Evolutionary conservation across 2,113 vertebrate species (phyloP).

Genomic region (Coturnix japonica): DNA sequence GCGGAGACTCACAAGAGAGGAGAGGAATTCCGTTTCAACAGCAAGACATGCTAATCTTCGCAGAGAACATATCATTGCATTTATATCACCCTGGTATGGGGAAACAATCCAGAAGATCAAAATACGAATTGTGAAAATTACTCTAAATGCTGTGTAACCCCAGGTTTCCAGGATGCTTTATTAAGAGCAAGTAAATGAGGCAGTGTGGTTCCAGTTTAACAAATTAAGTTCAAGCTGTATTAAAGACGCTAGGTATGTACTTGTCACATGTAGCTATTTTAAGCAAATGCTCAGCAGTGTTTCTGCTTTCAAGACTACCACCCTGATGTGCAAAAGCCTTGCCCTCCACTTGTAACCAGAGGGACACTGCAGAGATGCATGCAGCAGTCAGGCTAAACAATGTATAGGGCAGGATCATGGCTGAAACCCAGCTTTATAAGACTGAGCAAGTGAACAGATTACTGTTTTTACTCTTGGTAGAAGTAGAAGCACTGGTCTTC

Average conservation of each 20-base stretch:
- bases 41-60: constrained; percentile 27
- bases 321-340: not conserved
- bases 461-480: constrained; percentile 21
- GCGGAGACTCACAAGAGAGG: constrained; percentile 21
- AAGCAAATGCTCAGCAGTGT: not conserved
- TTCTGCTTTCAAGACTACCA: not conserved
- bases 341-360: not conserved
- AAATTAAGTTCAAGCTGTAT: not conserved
- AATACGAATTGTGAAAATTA: not conserved
- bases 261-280: not conserved
- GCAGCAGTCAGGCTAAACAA: not conserved
- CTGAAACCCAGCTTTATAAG: not conserved
- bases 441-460: not conserved
- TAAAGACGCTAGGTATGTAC: not conserved
- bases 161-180: not conserved
- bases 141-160: not conserved
- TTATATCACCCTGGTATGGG: constrained; percentile 13
- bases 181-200: not conserved
- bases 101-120: constrained; percentile 38
- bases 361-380: not conserved
- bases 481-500: not conserved
- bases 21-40: constrained; percentile 37
- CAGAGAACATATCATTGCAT: constrained; percentile 27
- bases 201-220: not conserved
- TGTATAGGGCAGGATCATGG: not conserved